Percentiles rank a stretch among this genome's conserved stretches.
Evolutionary conservation across 2,797 vertebrate genomes (phyloP).

Genomic region (Kryptopterus vitreolus): DNA sequence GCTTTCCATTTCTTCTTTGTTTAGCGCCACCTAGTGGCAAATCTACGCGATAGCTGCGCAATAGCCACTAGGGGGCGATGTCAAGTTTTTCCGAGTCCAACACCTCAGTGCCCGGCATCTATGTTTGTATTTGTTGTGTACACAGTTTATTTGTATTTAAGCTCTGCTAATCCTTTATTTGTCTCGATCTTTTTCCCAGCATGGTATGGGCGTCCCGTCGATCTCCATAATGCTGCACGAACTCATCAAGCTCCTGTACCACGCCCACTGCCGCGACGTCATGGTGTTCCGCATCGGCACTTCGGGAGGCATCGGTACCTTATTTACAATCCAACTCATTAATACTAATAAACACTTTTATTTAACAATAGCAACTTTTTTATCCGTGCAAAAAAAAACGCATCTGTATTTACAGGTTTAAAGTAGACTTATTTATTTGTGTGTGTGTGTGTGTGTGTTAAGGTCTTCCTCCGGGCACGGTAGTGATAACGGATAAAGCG

Average conservation of each 20-base stretch:
- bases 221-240: constrained; percentile 90
- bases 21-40: no score
- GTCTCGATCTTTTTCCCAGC: constrained; percentile 66
- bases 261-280: constrained; percentile 78
- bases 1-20: no score
- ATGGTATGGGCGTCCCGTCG: constrained; percentile 88
- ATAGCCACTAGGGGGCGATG: no score
- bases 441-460: constrained; percentile 6
- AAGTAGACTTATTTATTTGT: background rate
- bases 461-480: constrained; percentile 81
- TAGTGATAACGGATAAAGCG: constrained; percentile 81
- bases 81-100: no score
- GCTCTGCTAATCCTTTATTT: no score
- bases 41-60: no score
- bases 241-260: constrained; percentile 89
- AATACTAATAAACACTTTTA: background rate
- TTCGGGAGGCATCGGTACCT: constrained; percentile 83
- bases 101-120: no score
- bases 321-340: background rate
- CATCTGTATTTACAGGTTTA: background rate
- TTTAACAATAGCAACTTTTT: background rate
- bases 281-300: constrained; percentile 83
- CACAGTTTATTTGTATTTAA: no score
- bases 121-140: no score
- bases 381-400: background rate